A percentile compares a stretch with the other conserved stretches of the same genome.
Conservation (phyloP, 2,113 vertebrate genomes). For the Anoura caudifer region DNA sequence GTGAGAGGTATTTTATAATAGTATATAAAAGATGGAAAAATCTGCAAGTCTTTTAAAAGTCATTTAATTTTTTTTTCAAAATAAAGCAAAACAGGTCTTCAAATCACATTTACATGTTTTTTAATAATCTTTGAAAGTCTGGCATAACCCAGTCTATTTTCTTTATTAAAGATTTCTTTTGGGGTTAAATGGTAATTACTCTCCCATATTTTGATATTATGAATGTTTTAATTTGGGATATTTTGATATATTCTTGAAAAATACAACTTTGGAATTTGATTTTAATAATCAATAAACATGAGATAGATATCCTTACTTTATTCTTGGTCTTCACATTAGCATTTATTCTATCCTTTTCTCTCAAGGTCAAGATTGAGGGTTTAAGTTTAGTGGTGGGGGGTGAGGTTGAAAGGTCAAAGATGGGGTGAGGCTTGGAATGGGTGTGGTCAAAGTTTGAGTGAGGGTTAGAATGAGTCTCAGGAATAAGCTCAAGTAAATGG, state of each 20-base stretch:
- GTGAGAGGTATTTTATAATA: background rate
- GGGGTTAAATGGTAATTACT: background rate
- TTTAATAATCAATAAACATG: background rate
- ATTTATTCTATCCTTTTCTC: background rate
- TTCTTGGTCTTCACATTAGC: background rate
- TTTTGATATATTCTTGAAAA: background rate
- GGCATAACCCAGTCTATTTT: background rate
- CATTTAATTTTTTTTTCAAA: background rate
- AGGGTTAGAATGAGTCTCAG: background rate
- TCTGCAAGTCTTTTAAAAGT: conserved; percentile 8
- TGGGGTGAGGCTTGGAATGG: background rate
- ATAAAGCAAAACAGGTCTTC: background rate
- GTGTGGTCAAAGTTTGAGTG: background rate
- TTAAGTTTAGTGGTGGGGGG: background rate
- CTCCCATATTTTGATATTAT: background rate
- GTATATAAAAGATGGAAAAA: background rate
- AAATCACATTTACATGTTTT: background rate
- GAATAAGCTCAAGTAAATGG: background rate
- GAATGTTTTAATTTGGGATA: background rate
- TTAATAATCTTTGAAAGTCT: background rate
- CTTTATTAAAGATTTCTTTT: background rate
- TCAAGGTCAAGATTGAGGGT: background rate
- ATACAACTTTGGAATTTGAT: background rate
- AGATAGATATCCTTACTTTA: background rate
- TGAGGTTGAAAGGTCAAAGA: background rate